Evolutionary conservation across 2,797 vertebrate genomes (phyloP).

Genomic region (Aphelocoma californica): DNA sequence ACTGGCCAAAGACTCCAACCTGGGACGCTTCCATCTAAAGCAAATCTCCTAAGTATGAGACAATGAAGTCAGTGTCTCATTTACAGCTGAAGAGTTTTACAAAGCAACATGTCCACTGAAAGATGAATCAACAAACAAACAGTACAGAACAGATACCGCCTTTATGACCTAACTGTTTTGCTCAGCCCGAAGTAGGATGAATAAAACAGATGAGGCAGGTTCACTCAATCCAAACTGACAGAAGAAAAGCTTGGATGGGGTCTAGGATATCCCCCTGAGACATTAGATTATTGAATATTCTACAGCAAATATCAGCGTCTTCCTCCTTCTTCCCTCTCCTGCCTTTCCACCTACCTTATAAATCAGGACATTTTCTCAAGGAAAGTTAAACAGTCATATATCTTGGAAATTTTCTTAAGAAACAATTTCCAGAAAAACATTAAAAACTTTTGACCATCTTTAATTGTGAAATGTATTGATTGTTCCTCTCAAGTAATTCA

Average conservation of each 20-base stretch:
- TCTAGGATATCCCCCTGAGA: background rate
- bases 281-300: background rate
- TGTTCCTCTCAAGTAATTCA: slow-evolving; percentile 30
- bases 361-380: background rate
- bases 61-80: slow-evolving; percentile 17
- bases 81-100: slow-evolving; percentile 1
- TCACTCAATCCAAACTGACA: background rate
- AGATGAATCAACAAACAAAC: slow-evolving; percentile 14
- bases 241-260: background rate
- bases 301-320: background rate
- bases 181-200: background rate
- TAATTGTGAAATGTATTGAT: slow-evolving; percentile 17
- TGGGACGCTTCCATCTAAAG: background rate
- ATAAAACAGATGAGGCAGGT: background rate
- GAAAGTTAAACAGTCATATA: background rate
- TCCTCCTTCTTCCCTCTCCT: background rate
- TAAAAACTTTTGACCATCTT: background rate
- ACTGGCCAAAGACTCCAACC: background rate
- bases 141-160: background rate
- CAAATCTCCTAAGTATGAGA: background rate
- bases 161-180: background rate
- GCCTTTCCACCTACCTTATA: background rate
- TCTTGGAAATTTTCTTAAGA: background rate
- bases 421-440: background rate
- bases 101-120: background rate